Conservation (phyloP, 2,888 invertebrate genomes). For the Clanis bilineata region DNA sequence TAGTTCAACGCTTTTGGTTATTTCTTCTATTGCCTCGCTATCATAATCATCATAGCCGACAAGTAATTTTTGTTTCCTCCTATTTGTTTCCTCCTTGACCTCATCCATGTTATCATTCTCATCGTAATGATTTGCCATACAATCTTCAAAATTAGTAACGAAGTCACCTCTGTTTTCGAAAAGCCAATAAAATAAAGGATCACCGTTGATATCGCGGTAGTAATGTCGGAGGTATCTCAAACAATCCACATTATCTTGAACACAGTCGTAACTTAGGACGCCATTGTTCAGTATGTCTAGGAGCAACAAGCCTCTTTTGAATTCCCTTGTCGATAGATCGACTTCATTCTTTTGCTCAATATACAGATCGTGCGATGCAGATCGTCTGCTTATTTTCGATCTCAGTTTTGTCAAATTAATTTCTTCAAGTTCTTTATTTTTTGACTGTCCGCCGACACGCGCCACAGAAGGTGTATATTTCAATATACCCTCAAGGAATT, state of each 20-base stretch:
- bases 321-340: constrained; percentile 31
- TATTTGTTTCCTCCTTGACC: constrained; percentile 34
- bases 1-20: constrained; percentile 18
- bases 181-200: constrained; percentile 53
- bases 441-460: constrained; percentile 86
- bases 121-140: constrained; percentile 28
- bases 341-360: constrained; percentile 41
- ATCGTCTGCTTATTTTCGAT: constrained; percentile 18
- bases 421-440: constrained; percentile 67
- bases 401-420: constrained; percentile 70
- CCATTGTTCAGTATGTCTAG: constrained; percentile 49
- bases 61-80: constrained; percentile 38
- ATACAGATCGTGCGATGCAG: constrained; percentile 32
- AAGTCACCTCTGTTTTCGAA: constrained; percentile 42
- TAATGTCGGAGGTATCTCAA: constrained; percentile 30
- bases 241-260: constrained; percentile 33
- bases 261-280: constrained; percentile 38
- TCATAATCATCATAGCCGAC: constrained; percentile 37
- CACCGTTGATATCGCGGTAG: constrained; percentile 31
- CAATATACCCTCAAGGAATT: constrained; percentile 88
- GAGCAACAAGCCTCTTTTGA: constrained; percentile 41
- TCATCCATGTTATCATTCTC: constrained; percentile 23
- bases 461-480: constrained; percentile 82
- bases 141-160: constrained; percentile 25
- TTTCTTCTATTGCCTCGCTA: constrained; percentile 9